Base-by-base conservation (phyloP, 2,888 invertebrate genomes). In the Subacronicta megacephala region DNA sequence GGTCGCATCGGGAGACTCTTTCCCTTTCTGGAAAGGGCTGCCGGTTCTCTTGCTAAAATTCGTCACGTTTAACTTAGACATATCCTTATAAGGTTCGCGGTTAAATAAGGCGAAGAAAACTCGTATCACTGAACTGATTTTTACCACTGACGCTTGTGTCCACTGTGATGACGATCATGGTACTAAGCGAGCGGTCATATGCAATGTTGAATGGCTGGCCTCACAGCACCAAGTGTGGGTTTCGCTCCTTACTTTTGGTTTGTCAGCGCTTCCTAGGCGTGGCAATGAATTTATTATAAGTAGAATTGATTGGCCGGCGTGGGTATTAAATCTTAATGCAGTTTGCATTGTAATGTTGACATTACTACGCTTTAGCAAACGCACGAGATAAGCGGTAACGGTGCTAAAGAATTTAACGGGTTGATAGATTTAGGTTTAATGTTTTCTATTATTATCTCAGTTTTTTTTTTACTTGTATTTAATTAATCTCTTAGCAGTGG, bases 211-310 rank as follows among this genome's bases (percentile, higher is more conserved):
- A 84, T 81, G 80, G 80, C 65, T 78, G 83, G 85, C 88, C 87
- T 86, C 81, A 74, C 81, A 80, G 81, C 80, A 72, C 89, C 88
- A 82, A 85, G 90, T 90, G 92, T 92, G 91, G 93, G 93, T 82
- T 90, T 92, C 90, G 91, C 90, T 90, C 93, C 93, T 85, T 93
- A 93, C 72, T 91, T 93, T 90, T 90, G 90, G 92, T 77, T 78
- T 72, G 92, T 78, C 78, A 82, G 76, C 81, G 90, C 89, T 92
- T 92, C 92, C 93, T 90, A 88, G 84, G 92, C 83, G 90, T 90
- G 91, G 88, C 83, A 85, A 84, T 92, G 93, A 93, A 93, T 93
- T 85, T 81, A 87, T 90, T 87, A 76, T 75, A 67, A 74, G 66
- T 71, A 56, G 70, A 75, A 74, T 78, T 77, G 65, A 72, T 76